Evolutionary conservation across 2,113 vertebrate species (phyloP), one percentile per base, ranked within the genome.

Genomic region (Notarius quadriscutis): DNA sequence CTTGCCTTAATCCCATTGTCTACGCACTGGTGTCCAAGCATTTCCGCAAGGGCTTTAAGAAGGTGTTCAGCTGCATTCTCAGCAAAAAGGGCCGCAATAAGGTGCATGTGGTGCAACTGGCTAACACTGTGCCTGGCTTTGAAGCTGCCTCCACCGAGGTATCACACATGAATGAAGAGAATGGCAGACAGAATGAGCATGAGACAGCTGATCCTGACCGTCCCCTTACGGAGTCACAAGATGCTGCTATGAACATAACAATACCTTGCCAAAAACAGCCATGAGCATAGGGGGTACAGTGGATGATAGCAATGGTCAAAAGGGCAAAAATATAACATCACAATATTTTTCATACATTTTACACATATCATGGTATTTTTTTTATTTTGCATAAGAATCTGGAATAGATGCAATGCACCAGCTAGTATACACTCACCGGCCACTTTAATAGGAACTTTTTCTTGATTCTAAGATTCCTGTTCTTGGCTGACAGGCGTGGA

Each of bases 31-130:
- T 97, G 34, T 97, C 96, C 91, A 97, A 97, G 91, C 96, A 97
- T 90, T 97, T 97, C 87, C 95, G 96, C 84, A 97, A 97, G 58
- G 97, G 97, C 57, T 97, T 97, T 91, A 96, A 96, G 92, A 97
- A 97, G 30, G 96, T 97, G 6, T 97, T 97, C 93, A 97, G 95
- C 93, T 97, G 96, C 88, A 93, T 97, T 86, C 93, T 96, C 81
- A 96, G 95, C 86, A 96, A 96, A 88, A 96, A 95, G 0, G 91
- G 95, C 2, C 88, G 91, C n/a, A 97, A 96, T 71, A 97, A 96
- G 88, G 96, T 97, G 0, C 96, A 96, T 0, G 94, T 95, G 30
- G 94, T 96, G 15, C 95, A 95, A 0, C 90, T 95, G 0, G 96
- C 95, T 63, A 95, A 95, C 86, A 94, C 91, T 0, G 94, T 94